Evolutionary conservation across 1,140 invertebrate genomes (phyloP).

Genomic region (Drosophila navojoa): DNA sequence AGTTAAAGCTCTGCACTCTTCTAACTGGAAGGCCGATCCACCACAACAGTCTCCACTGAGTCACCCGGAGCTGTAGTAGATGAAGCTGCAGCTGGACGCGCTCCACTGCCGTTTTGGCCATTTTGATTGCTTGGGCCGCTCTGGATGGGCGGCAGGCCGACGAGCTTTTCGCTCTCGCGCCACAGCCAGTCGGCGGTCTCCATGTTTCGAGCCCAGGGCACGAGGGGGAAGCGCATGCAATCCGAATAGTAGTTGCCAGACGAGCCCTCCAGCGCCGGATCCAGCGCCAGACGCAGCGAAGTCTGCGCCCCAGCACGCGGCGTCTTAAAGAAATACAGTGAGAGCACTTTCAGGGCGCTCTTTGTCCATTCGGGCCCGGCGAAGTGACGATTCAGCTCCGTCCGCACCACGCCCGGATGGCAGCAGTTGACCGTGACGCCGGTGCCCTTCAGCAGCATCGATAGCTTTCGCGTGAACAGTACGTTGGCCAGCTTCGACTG

Average conservation of each 20-base stretch:
- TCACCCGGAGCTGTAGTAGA: neutral
- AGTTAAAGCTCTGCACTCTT: neutral
- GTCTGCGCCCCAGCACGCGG: slow-evolving; percentile 91
- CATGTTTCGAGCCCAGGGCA: slow-evolving; percentile 83
- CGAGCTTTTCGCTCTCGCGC: slow-evolving; percentile 85
- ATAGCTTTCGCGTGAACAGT: slow-evolving; percentile 88
- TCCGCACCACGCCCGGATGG: slow-evolving; percentile 90
- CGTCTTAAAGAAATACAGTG: slow-evolving; percentile 85
- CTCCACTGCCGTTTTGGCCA: slow-evolving; percentile 36
- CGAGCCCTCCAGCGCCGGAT: slow-evolving; percentile 88
- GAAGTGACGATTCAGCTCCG: slow-evolving; percentile 89
- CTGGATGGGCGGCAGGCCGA: slow-evolving; percentile 63
- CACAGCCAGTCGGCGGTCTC: slow-evolving; percentile 89
- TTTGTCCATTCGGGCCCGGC: slow-evolving; percentile 57
- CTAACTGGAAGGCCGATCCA: slow-evolving; percentile 46
- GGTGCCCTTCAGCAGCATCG: slow-evolving; percentile 85
- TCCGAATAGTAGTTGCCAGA: slow-evolving; percentile 87
- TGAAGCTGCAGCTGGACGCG: neutral
- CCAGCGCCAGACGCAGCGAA: slow-evolving; percentile 90
- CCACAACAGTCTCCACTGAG: slow-evolving; percentile 59
- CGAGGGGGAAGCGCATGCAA: slow-evolving; percentile 82
- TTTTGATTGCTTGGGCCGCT: slow-evolving; percentile 10
- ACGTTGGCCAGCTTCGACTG: slow-evolving; percentile 92
- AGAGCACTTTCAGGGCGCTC: slow-evolving; percentile 40
- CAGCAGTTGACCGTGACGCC: slow-evolving; percentile 88